A percentile compares a stretch with the other conserved stretches of the same genome.
phyloP scores from a whole-genome alignment of 2,797 vertebrate species.

The Pogoniulus pusillus region DNA sequence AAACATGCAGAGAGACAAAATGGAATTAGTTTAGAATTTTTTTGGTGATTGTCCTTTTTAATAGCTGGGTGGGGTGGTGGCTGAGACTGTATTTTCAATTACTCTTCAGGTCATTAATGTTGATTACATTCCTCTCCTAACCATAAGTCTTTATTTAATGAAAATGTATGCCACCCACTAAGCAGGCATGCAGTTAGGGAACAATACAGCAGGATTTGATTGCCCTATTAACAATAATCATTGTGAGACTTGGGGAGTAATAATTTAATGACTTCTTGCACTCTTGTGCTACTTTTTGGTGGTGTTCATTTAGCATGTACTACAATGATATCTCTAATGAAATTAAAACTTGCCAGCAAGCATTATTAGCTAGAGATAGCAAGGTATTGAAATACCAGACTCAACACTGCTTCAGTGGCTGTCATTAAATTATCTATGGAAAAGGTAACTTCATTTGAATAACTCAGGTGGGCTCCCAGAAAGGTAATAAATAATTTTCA shows the following conservation, averaged over 20 bases:
- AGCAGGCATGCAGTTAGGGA: constrained; percentile 67
- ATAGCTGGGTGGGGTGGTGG: constrained; percentile 50
- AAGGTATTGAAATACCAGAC: constrained; percentile 28
- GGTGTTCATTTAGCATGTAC: constrained; percentile 54
- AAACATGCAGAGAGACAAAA: constrained; percentile 35
- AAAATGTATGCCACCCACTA: constrained; percentile 73
- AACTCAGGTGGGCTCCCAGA: not conserved
- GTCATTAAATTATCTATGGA: not conserved
- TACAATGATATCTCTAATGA: constrained; percentile 51
- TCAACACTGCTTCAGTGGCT: not conserved
- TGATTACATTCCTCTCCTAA: constrained; percentile 74
- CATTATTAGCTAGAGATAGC: constrained; percentile 36
- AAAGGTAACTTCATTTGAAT: not conserved
- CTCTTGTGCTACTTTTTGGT: constrained; percentile 70
- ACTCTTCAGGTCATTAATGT: constrained; percentile 74
- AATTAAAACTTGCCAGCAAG: constrained; percentile 49
- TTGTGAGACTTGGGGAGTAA: constrained; percentile 71
- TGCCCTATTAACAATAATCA: constrained; percentile 75
- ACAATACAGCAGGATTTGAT: constrained; percentile 73
- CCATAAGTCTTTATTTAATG: constrained; percentile 75
- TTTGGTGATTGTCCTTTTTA: constrained; percentile 59
- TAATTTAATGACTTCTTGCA: constrained; percentile 75
- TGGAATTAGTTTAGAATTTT: constrained; percentile 34
- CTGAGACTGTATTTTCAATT: constrained; percentile 71
- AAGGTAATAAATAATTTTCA: not conserved